Evolutionary conservation across 1,140 invertebrate genomes (phyloP).

Genomic region (Heliconius nattereri): DNA sequence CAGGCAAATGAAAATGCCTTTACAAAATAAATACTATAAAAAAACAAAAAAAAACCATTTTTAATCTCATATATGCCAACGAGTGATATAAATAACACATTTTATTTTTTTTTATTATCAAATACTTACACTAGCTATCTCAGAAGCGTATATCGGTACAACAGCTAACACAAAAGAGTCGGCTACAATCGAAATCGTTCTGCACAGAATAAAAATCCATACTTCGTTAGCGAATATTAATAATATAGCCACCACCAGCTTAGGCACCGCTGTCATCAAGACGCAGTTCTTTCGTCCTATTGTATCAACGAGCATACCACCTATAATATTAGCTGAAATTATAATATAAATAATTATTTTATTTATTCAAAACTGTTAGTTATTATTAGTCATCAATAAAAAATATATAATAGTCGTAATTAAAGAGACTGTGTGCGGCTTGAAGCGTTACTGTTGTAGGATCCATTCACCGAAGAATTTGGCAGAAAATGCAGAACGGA

Average conservation of each 20-base stretch:
- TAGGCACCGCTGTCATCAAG: slow-evolving; percentile 47
- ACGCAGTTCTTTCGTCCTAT: slow-evolving; percentile 57
- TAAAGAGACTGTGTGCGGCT: background rate
- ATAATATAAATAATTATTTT: background rate
- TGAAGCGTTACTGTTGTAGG: too few species aligned
- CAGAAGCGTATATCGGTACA: slow-evolving; percentile 58
- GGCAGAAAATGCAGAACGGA: too few species aligned
- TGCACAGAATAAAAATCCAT: slow-evolving; percentile 50
- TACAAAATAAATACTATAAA: too few species aligned
- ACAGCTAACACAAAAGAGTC: slow-evolving; percentile 42
- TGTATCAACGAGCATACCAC: slow-evolving; percentile 49
- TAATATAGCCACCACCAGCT: slow-evolving; percentile 41
- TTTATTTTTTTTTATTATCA: background rate
- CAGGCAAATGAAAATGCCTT: too few species aligned
- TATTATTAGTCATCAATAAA: too few species aligned
- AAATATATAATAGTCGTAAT: background rate
- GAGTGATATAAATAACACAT: too few species aligned
- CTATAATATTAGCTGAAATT: slow-evolving; percentile 47
- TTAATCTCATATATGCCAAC: too few species aligned
- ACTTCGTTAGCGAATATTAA: slow-evolving; percentile 40
- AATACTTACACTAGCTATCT: slow-evolving; percentile 61
- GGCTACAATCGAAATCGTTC: slow-evolving; percentile 32
- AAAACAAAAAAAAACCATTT: too few species aligned
- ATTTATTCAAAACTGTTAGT: too few species aligned
- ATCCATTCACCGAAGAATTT: too few species aligned